Conservation (phyloP, 2,888 invertebrate genomes). For the Neoitamus cyanurus region DNA sequence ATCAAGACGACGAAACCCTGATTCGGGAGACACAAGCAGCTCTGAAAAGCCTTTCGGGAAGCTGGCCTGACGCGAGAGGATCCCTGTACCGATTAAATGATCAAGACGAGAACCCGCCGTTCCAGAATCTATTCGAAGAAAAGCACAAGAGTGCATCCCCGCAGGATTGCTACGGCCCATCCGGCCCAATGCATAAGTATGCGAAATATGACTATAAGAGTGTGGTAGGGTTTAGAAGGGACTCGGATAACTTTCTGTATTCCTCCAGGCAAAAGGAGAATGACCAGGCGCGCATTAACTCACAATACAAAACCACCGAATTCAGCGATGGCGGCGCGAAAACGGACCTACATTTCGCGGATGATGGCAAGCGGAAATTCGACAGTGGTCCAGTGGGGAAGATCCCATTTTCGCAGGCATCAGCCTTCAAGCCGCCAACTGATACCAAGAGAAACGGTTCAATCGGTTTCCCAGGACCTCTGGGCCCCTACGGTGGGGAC, state of each 20-base stretch:
- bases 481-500: slow-evolving; percentile 75
- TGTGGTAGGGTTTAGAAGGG: slow-evolving; percentile 66
- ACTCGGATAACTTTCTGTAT: slow-evolving; percentile 71
- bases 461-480: slow-evolving; percentile 66
- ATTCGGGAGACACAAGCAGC: slow-evolving; percentile 91
- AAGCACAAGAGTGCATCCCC: slow-evolving; percentile 75
- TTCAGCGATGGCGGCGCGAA: slow-evolving; percentile 52
- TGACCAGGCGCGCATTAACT: slow-evolving; percentile 64
- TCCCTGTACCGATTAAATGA: slow-evolving; percentile 74
- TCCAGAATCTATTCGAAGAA: slow-evolving; percentile 87
- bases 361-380: slow-evolving; percentile 52
- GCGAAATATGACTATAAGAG: slow-evolving; percentile 60
- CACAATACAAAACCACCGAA: slow-evolving; percentile 55
- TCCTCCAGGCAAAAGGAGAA: slow-evolving; percentile 65
- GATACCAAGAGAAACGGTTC: slow-evolving; percentile 72
- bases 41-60: slow-evolving; percentile 85
- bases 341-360: slow-evolving; percentile 51
- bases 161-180: slow-evolving; percentile 43
- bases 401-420: slow-evolving; percentile 78
- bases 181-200: slow-evolving; percentile 54
- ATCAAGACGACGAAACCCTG: slow-evolving; percentile 82
- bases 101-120: slow-evolving; percentile 82
- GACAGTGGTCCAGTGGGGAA: slow-evolving; percentile 58
- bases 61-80: slow-evolving; percentile 80
- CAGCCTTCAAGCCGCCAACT: slow-evolving; percentile 82